phyloP scores from a whole-genome alignment of 2,113 vertebrate species.

The Abramis brama region DNA sequence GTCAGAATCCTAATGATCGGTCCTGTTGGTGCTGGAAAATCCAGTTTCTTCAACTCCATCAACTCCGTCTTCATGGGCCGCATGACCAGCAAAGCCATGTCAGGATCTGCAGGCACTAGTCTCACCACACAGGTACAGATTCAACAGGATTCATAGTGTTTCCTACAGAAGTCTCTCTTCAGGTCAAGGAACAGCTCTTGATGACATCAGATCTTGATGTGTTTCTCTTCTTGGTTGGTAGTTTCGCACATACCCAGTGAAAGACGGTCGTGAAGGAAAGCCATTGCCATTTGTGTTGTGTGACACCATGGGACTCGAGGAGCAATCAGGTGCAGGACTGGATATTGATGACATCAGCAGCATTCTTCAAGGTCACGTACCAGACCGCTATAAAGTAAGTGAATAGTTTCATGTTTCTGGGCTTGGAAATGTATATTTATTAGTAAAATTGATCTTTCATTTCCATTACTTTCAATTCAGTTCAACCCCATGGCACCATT shows the following conservation, averaged over 20 bases:
- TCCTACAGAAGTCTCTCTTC: not conserved
- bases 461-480: slow-evolving; percentile 3
- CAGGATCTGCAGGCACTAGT: slow-evolving; percentile 71
- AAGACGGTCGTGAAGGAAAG: slow-evolving; percentile 51
- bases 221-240: slow-evolving; percentile 34
- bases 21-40: slow-evolving; percentile 74
- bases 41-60: slow-evolving; percentile 82
- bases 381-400: slow-evolving; percentile 71
- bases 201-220: not conserved
- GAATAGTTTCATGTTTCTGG: too few species aligned
- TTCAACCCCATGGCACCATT: slow-evolving; percentile 38
- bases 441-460: too few species aligned
- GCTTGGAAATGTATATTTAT: too few species aligned
- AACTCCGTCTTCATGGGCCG: slow-evolving; percentile 74
- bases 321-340: slow-evolving; percentile 63
- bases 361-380: slow-evolving; percentile 71
- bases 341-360: slow-evolving; percentile 66
- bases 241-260: slow-evolving; percentile 70
- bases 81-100: slow-evolving; percentile 67
- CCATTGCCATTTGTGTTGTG: slow-evolving; percentile 67
- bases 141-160: not conserved
- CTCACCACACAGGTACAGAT: slow-evolving; percentile 66
- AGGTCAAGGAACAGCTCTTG: not conserved
- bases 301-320: slow-evolving; percentile 77
- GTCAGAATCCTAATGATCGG: slow-evolving; percentile 76